Percentiles rank a stretch among this genome's conserved stretches.
Conservation (phyloP, 53 echinoderm and acorn worm species). For the Echinometra lucunter region DNA sequence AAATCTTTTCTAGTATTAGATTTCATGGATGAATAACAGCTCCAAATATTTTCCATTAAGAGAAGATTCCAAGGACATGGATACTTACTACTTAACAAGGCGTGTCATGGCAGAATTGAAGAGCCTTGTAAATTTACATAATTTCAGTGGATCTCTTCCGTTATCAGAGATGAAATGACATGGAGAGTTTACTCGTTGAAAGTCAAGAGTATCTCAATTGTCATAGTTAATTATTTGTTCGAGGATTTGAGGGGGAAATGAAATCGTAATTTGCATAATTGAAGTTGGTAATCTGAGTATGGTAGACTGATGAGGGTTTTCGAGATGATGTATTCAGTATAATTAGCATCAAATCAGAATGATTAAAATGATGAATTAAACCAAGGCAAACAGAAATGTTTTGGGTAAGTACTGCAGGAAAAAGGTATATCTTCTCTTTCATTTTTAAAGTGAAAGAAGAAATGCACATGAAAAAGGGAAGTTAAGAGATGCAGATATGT, state of each 20-base stretch:
- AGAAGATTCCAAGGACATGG: conserved; percentile 21
- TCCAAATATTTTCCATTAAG: neutral
- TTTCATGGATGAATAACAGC: neutral
- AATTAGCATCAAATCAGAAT: neutral
- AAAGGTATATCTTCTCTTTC: neutral
- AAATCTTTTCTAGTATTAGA: conserved; percentile 2
- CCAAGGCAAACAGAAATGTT: neutral
- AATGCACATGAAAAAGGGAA: neutral
- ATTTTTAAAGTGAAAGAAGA: neutral
- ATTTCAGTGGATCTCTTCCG: conserved; percentile 7
- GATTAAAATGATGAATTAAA: conserved; percentile 16
- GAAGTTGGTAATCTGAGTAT: neutral
- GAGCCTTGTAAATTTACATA: conserved; percentile 47
- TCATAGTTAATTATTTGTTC: conserved; percentile 44
- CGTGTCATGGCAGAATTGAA: conserved; percentile 1
- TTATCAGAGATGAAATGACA: conserved; percentile 28
- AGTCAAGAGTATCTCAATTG: conserved; percentile 42
- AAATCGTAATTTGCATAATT: conserved; percentile 25
- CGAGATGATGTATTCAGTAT: neutral
- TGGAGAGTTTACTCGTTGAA: conserved; percentile 39
- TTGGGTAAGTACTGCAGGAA: neutral
- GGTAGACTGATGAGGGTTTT: neutral
- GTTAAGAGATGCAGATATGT: too few relatives aligned
- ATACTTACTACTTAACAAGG: neutral
- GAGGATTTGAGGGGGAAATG: conserved; percentile 19